Base-by-base conservation (phyloP, 2,113 vertebrate species). In the Hipposideros armiger region DNA sequence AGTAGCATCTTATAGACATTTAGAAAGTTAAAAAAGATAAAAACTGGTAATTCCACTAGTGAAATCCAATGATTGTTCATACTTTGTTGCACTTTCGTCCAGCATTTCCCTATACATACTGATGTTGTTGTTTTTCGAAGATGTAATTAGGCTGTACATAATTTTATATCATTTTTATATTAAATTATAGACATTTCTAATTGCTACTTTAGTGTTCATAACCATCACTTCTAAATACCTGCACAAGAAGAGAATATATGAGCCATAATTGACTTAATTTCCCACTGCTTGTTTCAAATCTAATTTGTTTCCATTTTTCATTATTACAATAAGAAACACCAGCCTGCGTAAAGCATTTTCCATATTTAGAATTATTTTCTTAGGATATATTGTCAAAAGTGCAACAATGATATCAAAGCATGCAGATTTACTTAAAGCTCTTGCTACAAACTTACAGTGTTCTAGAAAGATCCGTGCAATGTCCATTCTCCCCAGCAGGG, bases 291-390 rank as follows among this genome's bases (percentile, higher is more conserved):
- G n/a, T 80, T 60, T 19, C 50, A 93, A 93, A 91, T 74, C 52
- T 52, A 70, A 95, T 96, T 95, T 83, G 62, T 54, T 93, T 87
- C 62, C 52, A 73, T 96, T 95, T 95, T 95, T 78, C 86, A 89
- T 85, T 93, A 87, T 96, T 94, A 69, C 1, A 74, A 30, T 66
- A 93, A 86, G 72, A 95, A 95, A 45, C 62, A 74, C 85, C 94
- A 94, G 80, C 62, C 6, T 60, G 5, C 40, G 54, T 74, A 82
- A 85, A 73, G 28, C 3, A 13, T 64, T 85, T 82, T 77, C 77
- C 28, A 36, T 78, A 86, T 70, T 90, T 94, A 85, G 78, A 86
- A 91, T 89, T 78, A 74, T 91, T 88, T 96, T 67, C 77, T 58
- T 67, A 91, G 30, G 77, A 56, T 85, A 87, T 52, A 69, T 56